Base-by-base conservation (phyloP, 2,113 vertebrate genomes). In the Rana temporaria region DNA sequence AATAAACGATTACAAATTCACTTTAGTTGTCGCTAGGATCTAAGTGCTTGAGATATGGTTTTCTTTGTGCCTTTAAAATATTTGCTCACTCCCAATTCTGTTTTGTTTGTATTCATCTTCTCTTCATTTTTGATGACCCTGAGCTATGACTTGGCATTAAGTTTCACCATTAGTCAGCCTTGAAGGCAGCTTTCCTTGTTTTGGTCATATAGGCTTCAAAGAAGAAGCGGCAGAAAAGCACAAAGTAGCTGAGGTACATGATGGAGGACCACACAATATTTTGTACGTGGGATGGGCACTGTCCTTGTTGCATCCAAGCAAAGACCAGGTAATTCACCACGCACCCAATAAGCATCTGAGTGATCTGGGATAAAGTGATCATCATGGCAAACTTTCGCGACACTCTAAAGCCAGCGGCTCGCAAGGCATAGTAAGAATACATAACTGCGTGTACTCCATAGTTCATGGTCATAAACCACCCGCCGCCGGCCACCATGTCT, bases 401-500 rank as follows among this genome's bases (percentile, higher is more conserved):
- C 63, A 99, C 89, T 74, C 94, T 94, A 93, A 99, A 99, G 72
- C 97, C 97, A 0, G 97, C 97, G 0, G 98, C 98, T 81, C 96
- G 91, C 91, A 99, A 85, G 80, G 97, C 98, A 6, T 98, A 99
- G 90, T 99, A 99, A 2, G 97, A 98, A 96, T 99, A 99, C 98
- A 99, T 99, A 85, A 99, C 96, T 0, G 98, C 97, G 20, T 99
- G 98, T 9, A 99, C 97, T 84, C 96, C 90, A 22, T 98, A 99
- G 95, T 99, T 99, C 97, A 99, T 99, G 38, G 98, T 99, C 98
- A 99, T 99, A 89, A 99, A 99, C 98, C 98, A 99, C 19, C 98
- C 98, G 0, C 98, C 98, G 0, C 98, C 98, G 0, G 98, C 98
- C 69, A 99, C 96, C 98, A 99, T 99, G 96, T 99, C 98, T 91